Evolutionary conservation across 1,140 invertebrate species (phyloP).

Genomic region (Laupala kohalensis): DNA sequence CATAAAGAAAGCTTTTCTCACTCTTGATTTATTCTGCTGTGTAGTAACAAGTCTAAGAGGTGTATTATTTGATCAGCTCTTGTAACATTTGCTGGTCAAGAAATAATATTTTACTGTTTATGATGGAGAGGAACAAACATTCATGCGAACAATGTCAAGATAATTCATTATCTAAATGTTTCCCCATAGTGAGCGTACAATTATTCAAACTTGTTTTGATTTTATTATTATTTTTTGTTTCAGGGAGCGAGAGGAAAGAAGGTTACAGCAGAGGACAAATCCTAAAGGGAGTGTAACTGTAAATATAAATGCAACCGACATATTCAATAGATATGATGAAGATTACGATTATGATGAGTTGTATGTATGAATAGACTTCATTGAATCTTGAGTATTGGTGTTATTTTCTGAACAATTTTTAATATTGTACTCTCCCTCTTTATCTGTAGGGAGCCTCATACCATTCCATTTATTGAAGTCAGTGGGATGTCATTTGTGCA

Average conservation of each 20-base stretch:
- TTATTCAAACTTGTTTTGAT: too few relatives aligned
- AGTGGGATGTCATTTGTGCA: slow-evolving; percentile 83
- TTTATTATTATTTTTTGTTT: not conserved
- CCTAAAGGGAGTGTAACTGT: slow-evolving; percentile 76
- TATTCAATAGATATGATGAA: slow-evolving; percentile 54
- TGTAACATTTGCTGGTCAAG: too few relatives aligned
- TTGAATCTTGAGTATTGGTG: not conserved
- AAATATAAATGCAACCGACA: slow-evolving; percentile 81
- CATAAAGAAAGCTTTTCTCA: too few relatives aligned
- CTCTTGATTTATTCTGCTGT: too few relatives aligned
- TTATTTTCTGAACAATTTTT: not conserved
- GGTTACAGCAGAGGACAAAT: slow-evolving; percentile 76
- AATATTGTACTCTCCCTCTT: not conserved
- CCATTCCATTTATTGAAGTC: slow-evolving; percentile 68
- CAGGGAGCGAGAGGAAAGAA: slow-evolving; percentile 65
- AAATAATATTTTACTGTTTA: too few relatives aligned
- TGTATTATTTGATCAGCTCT: too few relatives aligned
- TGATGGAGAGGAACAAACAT: too few relatives aligned
- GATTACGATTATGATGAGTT: slow-evolving; percentile 59
- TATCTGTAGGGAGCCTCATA: slow-evolving; percentile 30
- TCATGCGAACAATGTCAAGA: too few relatives aligned
- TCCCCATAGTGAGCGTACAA: too few relatives aligned
- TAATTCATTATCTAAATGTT: too few relatives aligned
- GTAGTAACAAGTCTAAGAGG: too few relatives aligned
- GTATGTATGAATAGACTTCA: slow-evolving; percentile 19